Evolutionary conservation across 92 coral and sea anemone species (phyloP).

Genomic region (Zoanthus solanderi): DNA sequence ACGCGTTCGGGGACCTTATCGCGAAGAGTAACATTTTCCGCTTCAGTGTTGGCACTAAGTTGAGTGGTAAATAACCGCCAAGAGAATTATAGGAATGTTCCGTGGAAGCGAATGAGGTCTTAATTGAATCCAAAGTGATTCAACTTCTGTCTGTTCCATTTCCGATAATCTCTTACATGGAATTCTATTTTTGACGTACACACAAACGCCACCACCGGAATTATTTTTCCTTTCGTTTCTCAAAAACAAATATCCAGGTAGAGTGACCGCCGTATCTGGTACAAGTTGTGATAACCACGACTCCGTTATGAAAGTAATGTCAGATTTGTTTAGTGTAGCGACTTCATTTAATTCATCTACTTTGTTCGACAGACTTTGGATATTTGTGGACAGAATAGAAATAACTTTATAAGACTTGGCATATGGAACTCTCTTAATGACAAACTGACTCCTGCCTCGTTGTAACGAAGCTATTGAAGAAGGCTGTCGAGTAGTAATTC

Average conservation of each 20-base stretch:
- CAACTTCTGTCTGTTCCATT: conserved; percentile 47
- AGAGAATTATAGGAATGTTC: not conserved
- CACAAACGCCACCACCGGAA: conserved; percentile 65
- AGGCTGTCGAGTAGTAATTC: too few relatives aligned
- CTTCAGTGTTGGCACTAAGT: conserved; percentile 41
- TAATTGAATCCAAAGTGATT: conserved; percentile 52
- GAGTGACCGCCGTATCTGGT: conserved; percentile 56
- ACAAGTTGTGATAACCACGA: not conserved
- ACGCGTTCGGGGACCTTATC: conserved; percentile 32
- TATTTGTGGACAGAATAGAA: too few relatives aligned
- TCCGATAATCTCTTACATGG: conserved; percentile 52
- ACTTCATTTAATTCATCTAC: too few relatives aligned
- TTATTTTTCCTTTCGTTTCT: conserved; percentile 49
- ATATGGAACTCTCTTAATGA: too few relatives aligned
- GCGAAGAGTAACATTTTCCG: conserved; percentile 42
- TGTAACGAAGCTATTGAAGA: too few relatives aligned
- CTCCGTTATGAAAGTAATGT: too few relatives aligned
- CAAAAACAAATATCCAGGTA: conserved; percentile 57
- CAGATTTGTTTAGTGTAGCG: too few relatives aligned
- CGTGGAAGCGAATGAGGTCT: conserved; percentile 52
- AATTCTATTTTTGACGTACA: conserved; percentile 54
- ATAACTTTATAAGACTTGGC: too few relatives aligned
- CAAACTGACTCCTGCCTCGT: too few relatives aligned
- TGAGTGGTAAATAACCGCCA: conserved; percentile 52
- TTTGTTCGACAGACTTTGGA: too few relatives aligned